Evolutionary conservation across 2,797 vertebrate genomes (phyloP).

Genomic region (Neoniphon sammara): DNA sequence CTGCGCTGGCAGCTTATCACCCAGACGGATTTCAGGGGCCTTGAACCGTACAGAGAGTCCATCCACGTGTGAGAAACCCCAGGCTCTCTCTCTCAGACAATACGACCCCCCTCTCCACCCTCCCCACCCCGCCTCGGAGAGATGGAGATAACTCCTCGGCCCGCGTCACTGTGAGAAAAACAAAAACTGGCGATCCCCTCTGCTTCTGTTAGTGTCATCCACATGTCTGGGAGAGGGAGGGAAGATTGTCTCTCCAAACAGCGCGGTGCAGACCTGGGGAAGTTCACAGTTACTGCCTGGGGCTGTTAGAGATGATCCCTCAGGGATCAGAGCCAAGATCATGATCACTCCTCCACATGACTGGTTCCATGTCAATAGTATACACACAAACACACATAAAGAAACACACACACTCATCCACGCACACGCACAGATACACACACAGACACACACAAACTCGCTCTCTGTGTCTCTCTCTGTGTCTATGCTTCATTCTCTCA

Average conservation of each 20-base stretch:
- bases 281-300: constrained; percentile 56
- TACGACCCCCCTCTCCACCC: constrained; percentile 63
- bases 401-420: neutral
- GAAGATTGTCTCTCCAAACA: constrained; percentile 45
- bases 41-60: constrained; percentile 78
- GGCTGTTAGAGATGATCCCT: constrained; percentile 62
- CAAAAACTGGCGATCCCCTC: constrained; percentile 47
- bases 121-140: constrained; percentile 39
- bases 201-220: constrained; percentile 53
- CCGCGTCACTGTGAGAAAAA: constrained; percentile 66
- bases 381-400: constrained; percentile 8
- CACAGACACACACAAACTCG: constrained; percentile 1
- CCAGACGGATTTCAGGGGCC: constrained; percentile 82
- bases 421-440: constrained; percentile 4
- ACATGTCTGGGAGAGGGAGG: constrained; percentile 40
- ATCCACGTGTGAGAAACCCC: constrained; percentile 77
- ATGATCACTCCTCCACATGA: constrained; percentile 85
- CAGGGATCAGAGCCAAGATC: constrained; percentile 71
- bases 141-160: constrained; percentile 61
- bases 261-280: constrained; percentile 38
- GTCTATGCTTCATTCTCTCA: too few species aligned
- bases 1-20: constrained; percentile 81
- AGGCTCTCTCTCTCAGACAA: constrained; percentile 66
- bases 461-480: constrained; percentile 4
- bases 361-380: constrained; percentile 89